These are phyloP conservation scores for Poeciliopsis paucimaculata DNA, from an alignment of 2,797 vertebrate species.

Conservation along the genomic window DNA sequence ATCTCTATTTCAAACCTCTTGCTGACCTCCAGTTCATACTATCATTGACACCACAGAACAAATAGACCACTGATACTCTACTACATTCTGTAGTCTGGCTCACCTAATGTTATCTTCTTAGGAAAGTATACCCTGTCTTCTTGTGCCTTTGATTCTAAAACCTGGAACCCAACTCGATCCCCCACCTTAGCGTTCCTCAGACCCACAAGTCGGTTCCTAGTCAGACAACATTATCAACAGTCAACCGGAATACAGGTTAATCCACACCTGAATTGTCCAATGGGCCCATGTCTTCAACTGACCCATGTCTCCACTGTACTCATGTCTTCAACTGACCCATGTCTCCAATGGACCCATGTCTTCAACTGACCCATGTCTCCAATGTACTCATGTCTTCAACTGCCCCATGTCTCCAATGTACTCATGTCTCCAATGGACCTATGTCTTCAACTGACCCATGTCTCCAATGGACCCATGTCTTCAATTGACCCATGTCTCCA, in stretches of 20 bases:
- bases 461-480: too few relatives aligned
- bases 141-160: not conserved
- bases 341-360: not conserved
- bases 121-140: not conserved
- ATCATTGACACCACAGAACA: not conserved
- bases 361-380: not conserved
- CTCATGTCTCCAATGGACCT: not conserved
- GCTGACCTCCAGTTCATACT: not conserved
- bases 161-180: not conserved
- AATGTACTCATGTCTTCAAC: accelerated
- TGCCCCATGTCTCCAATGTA: too few relatives aligned
- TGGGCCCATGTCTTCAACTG: not conserved
- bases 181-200: too few relatives aligned
- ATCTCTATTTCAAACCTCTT: not conserved
- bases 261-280: not conserved
- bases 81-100: not conserved
- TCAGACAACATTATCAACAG: not conserved
- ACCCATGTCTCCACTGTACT: not conserved
- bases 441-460: not conserved
- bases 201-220: not conserved
- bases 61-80: not conserved
- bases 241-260: not conserved
- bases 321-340: not conserved
- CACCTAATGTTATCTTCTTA: not conserved
- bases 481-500: too few relatives aligned